phyloP scores from a whole-genome alignment of 2,797 vertebrate genomes.

The Lepus oiostolus region DNA sequence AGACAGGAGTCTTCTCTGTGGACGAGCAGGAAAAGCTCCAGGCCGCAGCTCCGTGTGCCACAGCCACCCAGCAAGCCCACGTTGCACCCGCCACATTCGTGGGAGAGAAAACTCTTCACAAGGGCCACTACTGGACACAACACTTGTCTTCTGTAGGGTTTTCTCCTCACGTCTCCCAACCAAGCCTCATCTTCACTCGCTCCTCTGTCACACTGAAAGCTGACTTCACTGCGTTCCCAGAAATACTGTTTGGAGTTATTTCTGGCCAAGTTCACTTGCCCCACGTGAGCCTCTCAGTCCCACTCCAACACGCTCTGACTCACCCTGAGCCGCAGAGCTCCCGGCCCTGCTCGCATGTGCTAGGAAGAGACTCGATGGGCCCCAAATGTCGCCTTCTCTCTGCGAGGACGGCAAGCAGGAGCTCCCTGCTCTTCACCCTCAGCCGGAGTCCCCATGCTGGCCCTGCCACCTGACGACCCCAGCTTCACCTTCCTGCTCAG shows the following conservation, averaged over 20 bases:
- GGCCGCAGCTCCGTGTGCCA: background rate
- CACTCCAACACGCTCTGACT: constrained; percentile 84
- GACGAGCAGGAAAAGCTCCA: background rate
- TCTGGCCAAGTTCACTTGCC: constrained; percentile 83
- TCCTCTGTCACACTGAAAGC: constrained; percentile 81
- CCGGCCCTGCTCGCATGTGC: constrained; percentile 70
- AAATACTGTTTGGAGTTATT: constrained; percentile 82
- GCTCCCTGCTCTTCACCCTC: too few species aligned
- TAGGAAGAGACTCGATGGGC: constrained; percentile 75
- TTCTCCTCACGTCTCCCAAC: background rate
- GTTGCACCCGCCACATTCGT: too few species aligned
- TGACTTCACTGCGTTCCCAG: constrained; percentile 77
- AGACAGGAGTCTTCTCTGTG: background rate
- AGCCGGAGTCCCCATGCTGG: too few species aligned
- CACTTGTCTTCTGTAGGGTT: background rate
- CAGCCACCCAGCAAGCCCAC: background rate
- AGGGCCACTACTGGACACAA: background rate
- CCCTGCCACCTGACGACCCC: too few species aligned
- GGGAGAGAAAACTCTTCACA: background rate
- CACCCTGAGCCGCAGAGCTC: constrained; percentile 75
- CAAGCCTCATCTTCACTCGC: constrained; percentile 16
- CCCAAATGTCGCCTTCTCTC: constrained; percentile 73
- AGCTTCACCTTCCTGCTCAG: too few species aligned
- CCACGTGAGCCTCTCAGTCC: constrained; percentile 82
- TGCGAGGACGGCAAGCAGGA: too few species aligned